These are phyloP conservation scores for Acleris sparsana DNA, from an alignment of 2,888 invertebrate genomes.

Conservation along the genomic window DNA sequence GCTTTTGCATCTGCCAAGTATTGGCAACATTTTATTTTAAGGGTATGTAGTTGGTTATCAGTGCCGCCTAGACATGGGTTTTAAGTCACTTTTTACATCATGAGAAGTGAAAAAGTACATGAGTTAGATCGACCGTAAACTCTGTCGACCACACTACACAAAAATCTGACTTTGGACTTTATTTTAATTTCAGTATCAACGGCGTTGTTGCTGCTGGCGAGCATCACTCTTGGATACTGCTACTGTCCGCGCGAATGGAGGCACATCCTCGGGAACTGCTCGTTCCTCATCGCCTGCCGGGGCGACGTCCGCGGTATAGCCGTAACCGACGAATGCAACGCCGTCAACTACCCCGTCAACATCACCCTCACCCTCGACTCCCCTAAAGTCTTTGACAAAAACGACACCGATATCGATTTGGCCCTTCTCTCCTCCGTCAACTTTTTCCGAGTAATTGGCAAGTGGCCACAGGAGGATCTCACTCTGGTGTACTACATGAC, in stretches of 20 bases:
- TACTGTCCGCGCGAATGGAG: conserved; percentile 55
- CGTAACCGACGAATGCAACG: conserved; percentile 57
- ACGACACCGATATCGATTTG: conserved; percentile 41
- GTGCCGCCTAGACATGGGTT: too few relatives aligned
- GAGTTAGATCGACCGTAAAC: too few relatives aligned
- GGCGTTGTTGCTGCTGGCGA: conserved; percentile 45
- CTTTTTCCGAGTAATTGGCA: conserved; percentile 53
- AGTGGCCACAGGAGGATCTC: conserved; percentile 55
- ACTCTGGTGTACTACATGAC: conserved; percentile 58
- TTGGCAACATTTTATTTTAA: too few relatives aligned
- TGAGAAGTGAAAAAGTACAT: too few relatives aligned
- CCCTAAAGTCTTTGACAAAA: conserved; percentile 49
- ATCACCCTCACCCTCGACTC: conserved; percentile 56
- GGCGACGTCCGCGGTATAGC: conserved; percentile 50
- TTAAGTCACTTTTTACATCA: too few relatives aligned
- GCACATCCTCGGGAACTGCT: conserved; percentile 51
- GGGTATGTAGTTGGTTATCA: too few relatives aligned
- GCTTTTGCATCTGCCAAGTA: too few relatives aligned
- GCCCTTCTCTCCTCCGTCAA: conserved; percentile 58
- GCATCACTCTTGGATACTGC: conserved; percentile 46
- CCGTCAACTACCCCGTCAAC: conserved; percentile 61
- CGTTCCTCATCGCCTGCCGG: conserved; percentile 55
- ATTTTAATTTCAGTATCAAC: conserved; percentile 44
- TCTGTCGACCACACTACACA: too few relatives aligned
- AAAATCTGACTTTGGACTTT: too few relatives aligned